These are phyloP conservation scores for Eueides isabella DNA, from an alignment of 1,140 invertebrate species.

Conservation along the genomic window DNA sequence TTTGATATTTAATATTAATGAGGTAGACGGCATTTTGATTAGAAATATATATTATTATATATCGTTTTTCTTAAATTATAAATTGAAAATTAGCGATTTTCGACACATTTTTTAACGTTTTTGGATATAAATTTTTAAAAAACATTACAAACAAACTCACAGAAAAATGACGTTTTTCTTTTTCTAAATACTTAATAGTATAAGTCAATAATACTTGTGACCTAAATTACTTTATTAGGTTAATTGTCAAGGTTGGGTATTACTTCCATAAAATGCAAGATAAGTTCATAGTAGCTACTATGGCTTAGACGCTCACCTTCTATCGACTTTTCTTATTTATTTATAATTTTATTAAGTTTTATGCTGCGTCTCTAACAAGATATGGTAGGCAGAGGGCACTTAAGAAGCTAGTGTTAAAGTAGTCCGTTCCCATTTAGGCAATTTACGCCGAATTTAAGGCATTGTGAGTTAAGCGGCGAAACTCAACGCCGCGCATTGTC, in stretches of 20 bases:
- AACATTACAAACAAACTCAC: too few species aligned
- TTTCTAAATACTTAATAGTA: too few species aligned
- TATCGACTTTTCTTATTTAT: not conserved
- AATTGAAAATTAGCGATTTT: not conserved
- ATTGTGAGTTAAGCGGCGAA: too few species aligned
- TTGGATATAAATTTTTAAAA: too few species aligned
- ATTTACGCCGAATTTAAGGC: too few species aligned
- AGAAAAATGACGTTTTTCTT: too few species aligned
- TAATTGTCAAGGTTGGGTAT: slow-evolving; percentile 10
- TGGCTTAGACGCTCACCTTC: not conserved
- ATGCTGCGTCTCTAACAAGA: too few species aligned
- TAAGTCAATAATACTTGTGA: not conserved
- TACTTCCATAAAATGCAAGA: not conserved
- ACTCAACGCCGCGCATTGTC: too few species aligned
- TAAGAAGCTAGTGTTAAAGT: too few species aligned
- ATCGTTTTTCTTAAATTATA: not conserved
- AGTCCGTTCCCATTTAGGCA: too few species aligned
- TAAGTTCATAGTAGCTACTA: not conserved
- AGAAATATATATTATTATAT: not conserved
- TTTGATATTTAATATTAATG: slow-evolving; percentile 1
- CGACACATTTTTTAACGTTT: too few species aligned
- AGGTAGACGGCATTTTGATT: not conserved
- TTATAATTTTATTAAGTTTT: not conserved
- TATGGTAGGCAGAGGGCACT: too few species aligned
- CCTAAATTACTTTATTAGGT: not conserved